Evolutionary conservation across 37 sponge, comb jelly and placozoan species (phyloP).

Genomic region (Chondrilla cf. caribensis): DNA sequence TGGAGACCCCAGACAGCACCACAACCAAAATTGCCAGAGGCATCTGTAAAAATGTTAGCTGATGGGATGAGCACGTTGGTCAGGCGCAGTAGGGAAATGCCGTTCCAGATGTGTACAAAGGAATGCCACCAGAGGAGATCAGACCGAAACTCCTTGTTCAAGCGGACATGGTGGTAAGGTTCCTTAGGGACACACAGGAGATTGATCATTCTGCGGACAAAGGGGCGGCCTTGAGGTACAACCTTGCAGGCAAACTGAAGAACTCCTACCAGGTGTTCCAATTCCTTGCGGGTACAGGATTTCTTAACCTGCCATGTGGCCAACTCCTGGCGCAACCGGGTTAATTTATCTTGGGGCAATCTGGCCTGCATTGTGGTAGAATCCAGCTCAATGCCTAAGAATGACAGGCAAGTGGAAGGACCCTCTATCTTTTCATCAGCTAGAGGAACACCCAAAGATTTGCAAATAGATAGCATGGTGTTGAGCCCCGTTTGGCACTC

Average conservation of each 20-base stretch:
- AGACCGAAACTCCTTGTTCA: not conserved
- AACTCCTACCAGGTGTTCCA: not conserved
- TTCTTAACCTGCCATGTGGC: not conserved
- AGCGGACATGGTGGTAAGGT: not conserved
- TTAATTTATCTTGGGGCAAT: not conserved
- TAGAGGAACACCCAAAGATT: not conserved
- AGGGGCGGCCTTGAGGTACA: not conserved
- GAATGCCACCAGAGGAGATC: not conserved
- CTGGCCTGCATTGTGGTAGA: not conserved
- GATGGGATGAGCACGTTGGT: not conserved
- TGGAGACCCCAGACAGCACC: not conserved
- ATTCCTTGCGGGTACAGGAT: not conserved
- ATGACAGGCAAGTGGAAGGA: not conserved
- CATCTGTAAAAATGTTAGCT: not conserved
- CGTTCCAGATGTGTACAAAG: not conserved
- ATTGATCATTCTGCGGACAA: not conserved
- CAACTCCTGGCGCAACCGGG: not conserved
- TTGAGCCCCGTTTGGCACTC: not conserved
- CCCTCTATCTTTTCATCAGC: not conserved
- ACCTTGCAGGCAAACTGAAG: not conserved
- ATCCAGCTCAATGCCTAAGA: not conserved
- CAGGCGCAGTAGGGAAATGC: not conserved
- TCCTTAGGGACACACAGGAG: not conserved
- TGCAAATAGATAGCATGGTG: not conserved
- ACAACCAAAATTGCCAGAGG: not conserved